Conservation (phyloP, 2,888 invertebrate species). For the Clostera curtula region DNA sequence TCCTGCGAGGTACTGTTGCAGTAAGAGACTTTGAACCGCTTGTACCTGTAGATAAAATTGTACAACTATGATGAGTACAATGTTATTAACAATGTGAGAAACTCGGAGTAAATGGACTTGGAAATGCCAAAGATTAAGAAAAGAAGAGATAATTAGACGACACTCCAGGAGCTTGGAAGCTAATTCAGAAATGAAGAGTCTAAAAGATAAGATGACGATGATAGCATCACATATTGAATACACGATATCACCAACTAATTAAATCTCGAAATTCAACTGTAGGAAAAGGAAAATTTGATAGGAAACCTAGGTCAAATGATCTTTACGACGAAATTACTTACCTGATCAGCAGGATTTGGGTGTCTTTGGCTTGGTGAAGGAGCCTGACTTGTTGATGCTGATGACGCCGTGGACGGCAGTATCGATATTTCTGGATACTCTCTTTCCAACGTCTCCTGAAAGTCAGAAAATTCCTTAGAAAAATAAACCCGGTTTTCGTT, state of each 20-base stretch:
- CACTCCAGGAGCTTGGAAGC: too few species aligned
- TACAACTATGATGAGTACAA: too few species aligned
- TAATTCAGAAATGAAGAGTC: neutral
- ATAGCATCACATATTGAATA: neutral
- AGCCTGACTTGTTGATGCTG: conserved; percentile 50
- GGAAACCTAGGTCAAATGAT: too few species aligned
- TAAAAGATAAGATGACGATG: neutral
- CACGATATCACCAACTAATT: too few species aligned
- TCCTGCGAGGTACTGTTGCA: conserved; percentile 65
- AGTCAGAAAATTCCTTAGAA: conserved; percentile 19
- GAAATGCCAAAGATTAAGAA: too few species aligned
- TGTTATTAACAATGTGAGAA: too few species aligned
- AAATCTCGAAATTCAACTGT: too few species aligned
- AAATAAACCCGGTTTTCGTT: conserved; percentile 15
- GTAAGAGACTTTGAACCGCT: conserved; percentile 65
- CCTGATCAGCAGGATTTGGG: conserved; percentile 65
- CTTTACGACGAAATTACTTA: conserved; percentile 25
- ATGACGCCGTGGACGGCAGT: conserved; percentile 67
- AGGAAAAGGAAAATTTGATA: too few species aligned
- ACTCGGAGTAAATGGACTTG: too few species aligned
- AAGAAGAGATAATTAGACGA: neutral
- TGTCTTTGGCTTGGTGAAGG: conserved; percentile 62
- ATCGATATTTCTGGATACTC: conserved; percentile 72
- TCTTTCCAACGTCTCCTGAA: conserved; percentile 68
- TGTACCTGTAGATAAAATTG: conserved; percentile 43